Percentiles rank a stretch among this genome's conserved stretches.
These are phyloP conservation scores for Rana temporaria DNA, from an alignment of 2,113 vertebrate genomes.

Conservation along the genomic window DNA sequence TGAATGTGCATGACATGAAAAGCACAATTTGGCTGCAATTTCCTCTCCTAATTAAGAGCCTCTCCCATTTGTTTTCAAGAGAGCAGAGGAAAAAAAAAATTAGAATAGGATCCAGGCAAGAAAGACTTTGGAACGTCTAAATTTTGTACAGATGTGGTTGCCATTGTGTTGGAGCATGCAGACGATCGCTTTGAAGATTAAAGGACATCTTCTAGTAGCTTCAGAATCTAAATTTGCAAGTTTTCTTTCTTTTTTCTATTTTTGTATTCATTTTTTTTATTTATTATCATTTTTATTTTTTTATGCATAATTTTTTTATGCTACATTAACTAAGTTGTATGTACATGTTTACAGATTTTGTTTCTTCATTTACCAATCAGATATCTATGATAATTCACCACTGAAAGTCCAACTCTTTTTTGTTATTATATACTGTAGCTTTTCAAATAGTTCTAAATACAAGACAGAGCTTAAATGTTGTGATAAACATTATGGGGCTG, in stretches of 20 bases:
- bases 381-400: neutral
- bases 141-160: slow-evolving; percentile 46
- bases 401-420: no score
- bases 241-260: neutral
- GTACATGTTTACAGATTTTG: slow-evolving; percentile 28
- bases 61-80: neutral
- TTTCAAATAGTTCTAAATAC: no score
- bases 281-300: no score
- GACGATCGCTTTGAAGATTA: slow-evolving; percentile 54
- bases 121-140: slow-evolving; percentile 24
- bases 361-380: neutral
- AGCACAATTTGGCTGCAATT: slow-evolving; percentile 15
- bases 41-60: slow-evolving; percentile 52
- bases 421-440: no score
- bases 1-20: slow-evolving; percentile 52
- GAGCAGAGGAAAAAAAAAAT: slow-evolving; percentile 41
- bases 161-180: slow-evolving; percentile 44
- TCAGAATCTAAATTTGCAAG: slow-evolving; percentile 23
- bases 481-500: no score
- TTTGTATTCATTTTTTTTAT: no score
- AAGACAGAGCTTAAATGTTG: no score
- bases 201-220: slow-evolving; percentile 21
- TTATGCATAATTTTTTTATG: neutral
- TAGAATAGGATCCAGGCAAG: neutral
- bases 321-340: slow-evolving; percentile 11